Evolutionary conservation across 2,113 vertebrate genomes (phyloP).

Genomic region (Caloenas nicobarica): DNA sequence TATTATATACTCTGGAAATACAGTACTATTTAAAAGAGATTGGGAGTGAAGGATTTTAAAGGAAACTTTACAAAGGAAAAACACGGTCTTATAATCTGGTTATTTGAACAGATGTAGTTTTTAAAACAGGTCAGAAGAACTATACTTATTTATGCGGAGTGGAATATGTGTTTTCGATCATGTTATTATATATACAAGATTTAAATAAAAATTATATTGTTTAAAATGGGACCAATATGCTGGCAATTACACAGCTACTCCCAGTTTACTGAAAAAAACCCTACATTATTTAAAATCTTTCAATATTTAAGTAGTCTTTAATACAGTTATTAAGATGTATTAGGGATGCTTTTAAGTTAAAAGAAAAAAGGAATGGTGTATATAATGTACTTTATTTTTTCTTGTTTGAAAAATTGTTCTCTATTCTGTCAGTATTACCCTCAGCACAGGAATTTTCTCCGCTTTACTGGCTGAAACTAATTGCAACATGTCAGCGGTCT

Average conservation of each 20-base stretch:
- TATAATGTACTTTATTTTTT: slow-evolving; percentile 65
- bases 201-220: slow-evolving; percentile 76
- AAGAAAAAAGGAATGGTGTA: slow-evolving; percentile 37
- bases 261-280: slow-evolving; percentile 69
- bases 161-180: slow-evolving; percentile 51
- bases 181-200: slow-evolving; percentile 74
- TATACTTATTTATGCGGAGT: slow-evolving; percentile 75
- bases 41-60: slow-evolving; percentile 37
- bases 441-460: slow-evolving; percentile 17
- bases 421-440: slow-evolving; percentile 19
- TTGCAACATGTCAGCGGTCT: slow-evolving; percentile 44
- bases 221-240: slow-evolving; percentile 78
- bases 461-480: slow-evolving; percentile 11
- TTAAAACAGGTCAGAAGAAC: slow-evolving; percentile 54
- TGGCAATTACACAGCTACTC: slow-evolving; percentile 64
- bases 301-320: slow-evolving; percentile 73
- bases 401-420: slow-evolving; percentile 43
- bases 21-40: slow-evolving; percentile 11
- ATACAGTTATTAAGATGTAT: slow-evolving; percentile 54
- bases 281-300: slow-evolving; percentile 76
- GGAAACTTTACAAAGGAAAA: slow-evolving; percentile 34
- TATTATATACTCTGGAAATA: slow-evolving; percentile 39
- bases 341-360: slow-evolving; percentile 56
- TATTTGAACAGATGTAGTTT: slow-evolving; percentile 66
- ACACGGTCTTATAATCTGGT: slow-evolving; percentile 21